Base-by-base conservation (phyloP, 2,113 vertebrate genomes). In the Oplegnathus fasciatus region DNA sequence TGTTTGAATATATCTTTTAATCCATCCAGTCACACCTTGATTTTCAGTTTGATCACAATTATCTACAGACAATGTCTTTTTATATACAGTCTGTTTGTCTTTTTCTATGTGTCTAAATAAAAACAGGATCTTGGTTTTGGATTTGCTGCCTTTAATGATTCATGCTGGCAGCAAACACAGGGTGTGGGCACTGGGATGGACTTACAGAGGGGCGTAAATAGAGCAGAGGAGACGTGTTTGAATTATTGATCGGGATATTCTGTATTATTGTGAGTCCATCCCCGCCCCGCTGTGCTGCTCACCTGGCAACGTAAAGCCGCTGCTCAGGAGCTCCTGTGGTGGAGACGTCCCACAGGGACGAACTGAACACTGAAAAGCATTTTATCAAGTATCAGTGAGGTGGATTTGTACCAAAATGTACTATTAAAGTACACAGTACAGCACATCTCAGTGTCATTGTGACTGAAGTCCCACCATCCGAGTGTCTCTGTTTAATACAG, bases 241-340 rank as follows among this genome's bases (percentile, higher is more conserved):
- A 94, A 94, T 94, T 89, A 94, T 95, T 92, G 86, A 95, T 86
- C 11, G 1, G 52, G 70, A 62, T 48, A 60, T 84, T 85, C 54
- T 86, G 83, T 86, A 71, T 69, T 37, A 34, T 69, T 80, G 86
- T 69, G 73, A 74, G 52, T 82, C 37, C 8, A 3, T 48, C 81
- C 66, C 52, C 28, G 2, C 54, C 70, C 50, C 4, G 4, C 75
- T 55, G 52, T 17, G 48, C 69, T 7, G 37, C 79, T 87, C 79
- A 89, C 89, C 82, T 92, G 91, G 87, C 80, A 86, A 88, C 88
- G 7, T 61, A 58, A 42, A 57, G 82, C 81, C 54, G 80, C 58
- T 81, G 67, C 42, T 68, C 40, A 9, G 84, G 24, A 58, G 65
- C 78, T 57, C 79, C 80, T 75, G 75, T 34, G 69, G 60, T 24